These are phyloP conservation scores for Spongia lamella DNA, from an alignment of 37 sponge, comb jelly and placozoan genomes.

Conservation along the genomic window DNA sequence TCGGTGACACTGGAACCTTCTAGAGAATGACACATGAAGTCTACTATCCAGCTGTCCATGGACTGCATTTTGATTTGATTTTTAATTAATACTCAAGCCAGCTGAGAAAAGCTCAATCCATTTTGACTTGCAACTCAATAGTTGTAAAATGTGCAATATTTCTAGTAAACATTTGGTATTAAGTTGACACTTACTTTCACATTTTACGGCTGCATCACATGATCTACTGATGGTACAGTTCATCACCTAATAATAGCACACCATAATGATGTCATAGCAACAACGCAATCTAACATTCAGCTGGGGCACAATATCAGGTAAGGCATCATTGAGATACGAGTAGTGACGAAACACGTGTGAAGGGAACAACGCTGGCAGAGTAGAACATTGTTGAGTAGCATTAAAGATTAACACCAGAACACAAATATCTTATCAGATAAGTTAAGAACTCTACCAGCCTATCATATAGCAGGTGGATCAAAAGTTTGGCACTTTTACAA, in stretches of 20 bases:
- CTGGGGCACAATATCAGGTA: slow-evolving; percentile 77
- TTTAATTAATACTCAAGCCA: too few relatives aligned
- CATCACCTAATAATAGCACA: background rate
- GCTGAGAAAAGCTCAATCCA: too few relatives aligned
- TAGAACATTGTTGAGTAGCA: slow-evolving; percentile 66
- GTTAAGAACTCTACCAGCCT: background rate
- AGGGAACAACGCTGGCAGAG: slow-evolving; percentile 77
- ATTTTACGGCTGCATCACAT: too few relatives aligned
- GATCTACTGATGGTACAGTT: too few relatives aligned
- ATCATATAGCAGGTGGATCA: too few relatives aligned
- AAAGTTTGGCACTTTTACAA: too few relatives aligned
- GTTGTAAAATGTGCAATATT: too few relatives aligned
- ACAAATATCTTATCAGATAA: slow-evolving; percentile 56
- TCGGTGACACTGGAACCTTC: too few relatives aligned
- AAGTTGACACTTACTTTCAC: background rate
- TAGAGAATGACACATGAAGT: too few relatives aligned
- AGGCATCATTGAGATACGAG: slow-evolving; percentile 75
- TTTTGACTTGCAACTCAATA: too few relatives aligned
- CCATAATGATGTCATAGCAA: background rate
- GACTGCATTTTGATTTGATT: too few relatives aligned
- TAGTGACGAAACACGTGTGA: slow-evolving; percentile 80
- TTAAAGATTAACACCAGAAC: slow-evolving; percentile 87
- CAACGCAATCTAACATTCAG: slow-evolving; percentile 26
- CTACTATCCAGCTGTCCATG: background rate
- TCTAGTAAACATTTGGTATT: background rate